Base-by-base conservation (phyloP, 1,140 invertebrate genomes). In the Andricus grossulariae region DNA sequence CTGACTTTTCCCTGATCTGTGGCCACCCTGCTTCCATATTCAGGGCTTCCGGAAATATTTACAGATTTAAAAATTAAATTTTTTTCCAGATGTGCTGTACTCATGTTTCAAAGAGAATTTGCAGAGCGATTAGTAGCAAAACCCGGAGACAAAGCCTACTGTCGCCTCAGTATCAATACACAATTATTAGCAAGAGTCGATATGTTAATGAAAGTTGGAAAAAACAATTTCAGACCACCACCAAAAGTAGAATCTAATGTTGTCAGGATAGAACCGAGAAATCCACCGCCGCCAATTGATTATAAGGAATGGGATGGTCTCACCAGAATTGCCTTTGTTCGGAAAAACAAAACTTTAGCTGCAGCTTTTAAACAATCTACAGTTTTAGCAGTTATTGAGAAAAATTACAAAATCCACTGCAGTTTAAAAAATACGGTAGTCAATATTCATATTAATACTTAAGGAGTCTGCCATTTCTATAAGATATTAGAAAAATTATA, bases 31-130 rank as follows among this genome's bases (percentile, higher is more conserved):
- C 25, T 25, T 39, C 8, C 39, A 39, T 39, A 39, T 39, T 5
- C 39, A 45, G 10, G 1, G 39, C 10, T 45, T 45, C 7, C 7
- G 39, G 8, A 45, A 45, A 45, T 4, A 45, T 49, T 51, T 71
- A 76, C 50, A 39, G 18, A 54, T n/a, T 66, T 25, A 39, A n/a
- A 25, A 55, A 74, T 51, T 82, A 81, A 80, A 52, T 80, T 82
- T 85, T 79, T 32, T 78, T 97, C 95, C 87, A 95, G 98, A 83
- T 99, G 97, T 93, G 99, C 99, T 19, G 94, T 99, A 4, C 92
- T 99, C 3, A 99, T 99, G 99, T 99, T 99, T 88, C 99, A 99
- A 93, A 93, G 96, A 89, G 99, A 99, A 93, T 99, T 99, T 93
- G 99, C 99, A 16, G 96, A 99, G 86, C 93, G 99, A 89, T 92